Conservation (phyloP, 2,888 invertebrate species). For the Lycophotia porphyrea region DNA sequence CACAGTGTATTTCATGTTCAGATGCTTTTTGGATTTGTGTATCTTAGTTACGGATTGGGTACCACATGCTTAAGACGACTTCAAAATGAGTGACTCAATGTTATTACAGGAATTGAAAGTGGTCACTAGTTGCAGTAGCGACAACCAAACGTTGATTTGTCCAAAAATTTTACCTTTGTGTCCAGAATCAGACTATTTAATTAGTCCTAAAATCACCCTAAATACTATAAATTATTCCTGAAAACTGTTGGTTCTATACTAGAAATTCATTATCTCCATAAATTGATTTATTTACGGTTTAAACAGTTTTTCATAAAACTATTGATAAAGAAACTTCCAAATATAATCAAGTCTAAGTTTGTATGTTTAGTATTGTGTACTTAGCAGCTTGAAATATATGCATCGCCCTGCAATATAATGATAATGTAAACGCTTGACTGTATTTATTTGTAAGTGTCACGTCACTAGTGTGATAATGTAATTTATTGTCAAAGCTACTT, state of each 20-base stretch:
- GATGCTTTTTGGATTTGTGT: conserved; percentile 59
- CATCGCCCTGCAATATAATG: conserved; percentile 45
- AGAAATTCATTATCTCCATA: not conserved
- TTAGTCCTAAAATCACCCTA: not conserved
- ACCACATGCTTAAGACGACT: conserved; percentile 58
- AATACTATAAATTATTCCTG: not conserved
- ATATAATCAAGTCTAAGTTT: conserved; percentile 48
- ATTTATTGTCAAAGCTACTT: conserved; percentile 53
- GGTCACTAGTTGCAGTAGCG: conserved; percentile 10
- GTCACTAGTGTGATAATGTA: conserved; percentile 48
- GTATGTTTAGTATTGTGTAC: conserved; percentile 46
- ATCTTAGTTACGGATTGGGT: conserved; percentile 51
- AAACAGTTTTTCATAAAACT: not conserved
- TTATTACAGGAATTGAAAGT: conserved; percentile 52
- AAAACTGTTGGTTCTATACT: not conserved
- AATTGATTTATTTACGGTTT: not conserved
- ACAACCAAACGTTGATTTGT: not conserved
- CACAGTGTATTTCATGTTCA: conserved; percentile 51
- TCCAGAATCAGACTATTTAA: not conserved
- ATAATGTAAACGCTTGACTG: conserved; percentile 55
- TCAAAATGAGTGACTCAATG: conserved; percentile 29
- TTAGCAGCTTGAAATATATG: conserved; percentile 53
- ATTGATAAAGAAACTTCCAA: conserved; percentile 20
- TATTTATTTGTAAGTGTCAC: conserved; percentile 54
- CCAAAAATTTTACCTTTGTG: not conserved